Conservation (phyloP, 1,140 invertebrate genomes). For the Drosophila orena region DNA sequence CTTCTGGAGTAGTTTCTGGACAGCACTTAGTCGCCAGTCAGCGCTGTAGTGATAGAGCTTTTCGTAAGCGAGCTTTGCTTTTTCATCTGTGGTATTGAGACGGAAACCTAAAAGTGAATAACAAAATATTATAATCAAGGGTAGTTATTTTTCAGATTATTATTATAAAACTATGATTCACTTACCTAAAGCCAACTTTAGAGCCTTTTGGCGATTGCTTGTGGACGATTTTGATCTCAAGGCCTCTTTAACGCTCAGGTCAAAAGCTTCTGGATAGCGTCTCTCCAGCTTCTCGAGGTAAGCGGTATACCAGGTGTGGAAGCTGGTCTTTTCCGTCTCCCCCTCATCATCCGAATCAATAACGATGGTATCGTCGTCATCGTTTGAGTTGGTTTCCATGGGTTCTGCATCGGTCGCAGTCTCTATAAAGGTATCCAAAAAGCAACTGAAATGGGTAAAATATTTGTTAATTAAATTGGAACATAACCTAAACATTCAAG, state of each 20-base stretch:
- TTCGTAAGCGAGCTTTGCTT: conserved; percentile 87
- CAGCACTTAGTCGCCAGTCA: conserved; percentile 87
- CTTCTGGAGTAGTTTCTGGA: conserved; percentile 86
- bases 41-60: conserved; percentile 89
- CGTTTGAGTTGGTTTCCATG: conserved; percentile 25
- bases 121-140: not conserved
- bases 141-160: too few relatives aligned
- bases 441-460: conserved; percentile 83
- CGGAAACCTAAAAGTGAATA: conserved; percentile 83
- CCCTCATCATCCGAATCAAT: conserved; percentile 84
- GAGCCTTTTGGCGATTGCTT: conserved; percentile 57
- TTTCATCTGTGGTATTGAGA: conserved; percentile 86
- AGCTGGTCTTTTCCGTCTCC: conserved; percentile 41
- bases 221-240: conserved; percentile 54
- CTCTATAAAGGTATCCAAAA: conserved; percentile 79
- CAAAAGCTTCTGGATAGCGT: conserved; percentile 89
- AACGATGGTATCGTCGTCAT: conserved; percentile 80
- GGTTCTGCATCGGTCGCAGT: not conserved
- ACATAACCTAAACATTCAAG: too few relatives aligned
- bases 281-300: conserved; percentile 87
- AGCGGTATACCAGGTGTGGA: conserved; percentile 85
- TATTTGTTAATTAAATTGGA: too few relatives aligned
- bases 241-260: conserved; percentile 86
- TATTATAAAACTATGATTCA: not conserved
- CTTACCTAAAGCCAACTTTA: conserved; percentile 78